phyloP scores from a whole-genome alignment of 2,797 vertebrate genomes.

The Gobionotothen gibberifrons region DNA sequence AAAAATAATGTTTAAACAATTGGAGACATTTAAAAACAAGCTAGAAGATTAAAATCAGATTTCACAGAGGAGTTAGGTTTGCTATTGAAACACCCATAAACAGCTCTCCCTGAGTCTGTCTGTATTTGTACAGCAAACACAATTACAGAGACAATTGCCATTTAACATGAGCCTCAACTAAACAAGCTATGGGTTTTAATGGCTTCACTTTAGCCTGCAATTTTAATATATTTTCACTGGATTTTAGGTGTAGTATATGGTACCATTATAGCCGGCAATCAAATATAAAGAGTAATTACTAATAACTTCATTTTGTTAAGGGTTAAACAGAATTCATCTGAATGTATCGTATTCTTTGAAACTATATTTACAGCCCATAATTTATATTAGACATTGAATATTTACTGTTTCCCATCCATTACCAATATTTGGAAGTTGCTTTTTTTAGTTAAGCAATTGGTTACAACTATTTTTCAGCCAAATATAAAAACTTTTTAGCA shows the following conservation, averaged over 20 bases:
- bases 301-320: not conserved
- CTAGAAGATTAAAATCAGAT: slow-evolving; percentile 46
- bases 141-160: slow-evolving; percentile 16
- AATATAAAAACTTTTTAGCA: too few species aligned
- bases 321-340: not conserved
- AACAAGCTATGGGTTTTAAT: not conserved
- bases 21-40: slow-evolving; percentile 38
- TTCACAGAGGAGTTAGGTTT: slow-evolving; percentile 32
- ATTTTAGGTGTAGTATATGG: not conserved
- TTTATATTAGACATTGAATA: not conserved
- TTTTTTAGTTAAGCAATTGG: too few species aligned
- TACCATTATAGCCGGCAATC: too few species aligned
- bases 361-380: not conserved
- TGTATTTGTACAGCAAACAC: slow-evolving; percentile 52
- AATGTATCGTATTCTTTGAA: too few species aligned
- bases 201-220: not conserved
- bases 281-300: too few species aligned
- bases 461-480: too few species aligned
- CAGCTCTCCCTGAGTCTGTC: slow-evolving; percentile 36
- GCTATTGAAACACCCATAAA: slow-evolving; percentile 44
- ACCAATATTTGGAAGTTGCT: too few species aligned
- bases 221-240: not conserved
- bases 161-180: slow-evolving; percentile 8
- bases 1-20: slow-evolving; percentile 53
- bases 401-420: too few species aligned